These are phyloP conservation scores for Eulimnadia texana DNA, from an alignment of 1,140 invertebrate species.

Conservation along the genomic window DNA sequence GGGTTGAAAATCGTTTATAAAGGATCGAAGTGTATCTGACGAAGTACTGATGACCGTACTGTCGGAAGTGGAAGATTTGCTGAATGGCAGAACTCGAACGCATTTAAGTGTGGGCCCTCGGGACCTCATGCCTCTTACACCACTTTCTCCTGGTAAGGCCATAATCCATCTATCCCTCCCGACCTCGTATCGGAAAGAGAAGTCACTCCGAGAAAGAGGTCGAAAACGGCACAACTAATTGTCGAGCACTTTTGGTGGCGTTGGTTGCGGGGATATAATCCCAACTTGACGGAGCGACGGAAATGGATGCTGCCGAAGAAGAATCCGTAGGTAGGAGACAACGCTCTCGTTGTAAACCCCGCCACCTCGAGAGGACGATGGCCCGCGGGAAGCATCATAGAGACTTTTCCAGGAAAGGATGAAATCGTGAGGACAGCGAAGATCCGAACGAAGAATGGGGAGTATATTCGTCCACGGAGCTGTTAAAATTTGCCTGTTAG, in stretches of 20 bases:
- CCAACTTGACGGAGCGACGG: slow-evolving; percentile 3
- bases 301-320: neutral
- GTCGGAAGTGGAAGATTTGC: slow-evolving; percentile 17
- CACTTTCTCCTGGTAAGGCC: slow-evolving; percentile 13
- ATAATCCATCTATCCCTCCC: neutral
- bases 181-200: neutral
- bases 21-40: neutral
- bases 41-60: slow-evolving; percentile 17
- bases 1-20: neutral
- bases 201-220: slow-evolving; percentile 3
- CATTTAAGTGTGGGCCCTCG: slow-evolving; percentile 6
- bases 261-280: slow-evolving; percentile 13
- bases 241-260: slow-evolving; percentile 11
- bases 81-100: slow-evolving; percentile 20
- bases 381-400: neutral
- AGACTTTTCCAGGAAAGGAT: slow-evolving; percentile 11
- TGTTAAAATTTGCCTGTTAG: slow-evolving; percentile 11
- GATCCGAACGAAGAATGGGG: slow-evolving; percentile 9
- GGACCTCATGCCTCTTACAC: slow-evolving; percentile 15
- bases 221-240: slow-evolving; percentile 2
- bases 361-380: neutral
- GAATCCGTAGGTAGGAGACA: neutral
- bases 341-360: neutral
- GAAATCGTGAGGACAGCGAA: slow-evolving; percentile 8
- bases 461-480: slow-evolving; percentile 3